Base-by-base conservation (phyloP, 2,113 vertebrate genomes). In the Catagonus wagneri region DNA sequence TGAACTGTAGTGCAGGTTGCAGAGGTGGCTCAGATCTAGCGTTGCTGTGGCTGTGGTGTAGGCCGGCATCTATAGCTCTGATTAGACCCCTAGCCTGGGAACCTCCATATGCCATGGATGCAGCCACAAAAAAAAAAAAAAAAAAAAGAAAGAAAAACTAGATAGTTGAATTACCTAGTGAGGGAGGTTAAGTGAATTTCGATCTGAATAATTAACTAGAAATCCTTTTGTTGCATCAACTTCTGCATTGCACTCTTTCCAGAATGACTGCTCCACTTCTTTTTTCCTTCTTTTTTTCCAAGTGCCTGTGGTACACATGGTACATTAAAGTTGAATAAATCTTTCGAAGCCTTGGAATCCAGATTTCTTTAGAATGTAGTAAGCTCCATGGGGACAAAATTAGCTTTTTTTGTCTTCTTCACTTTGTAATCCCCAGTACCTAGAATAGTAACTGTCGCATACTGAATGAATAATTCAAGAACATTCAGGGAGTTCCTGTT, bases 261-360 rank as follows among this genome's bases (percentile, higher is more conserved):
- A 76, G 23, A 93, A 69, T 58, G 27, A 44, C 63, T 80, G 16
- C 12, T 61, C 84, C 74, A n/a, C 87, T 54, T 17, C 6, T 60
- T 83, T 54, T 72, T 27, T n/a, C n/a, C 56, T 60, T 14, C 27
- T 86, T 54, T 76, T n/a, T 27, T 80, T 72, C 83, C 65, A 25
- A n/a, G 52, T 74, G 13, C 20, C 32, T 63, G 6, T 50, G 65
- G 34, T 81, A 69, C 29, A 68, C 29, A 89, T 19, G 68, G 23
- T 39, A 22, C 52, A 80, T 92, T 76, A 66, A 92, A 92, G 76
- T 56, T n/a, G 32, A 32, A 61, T 81, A 56, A 61, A 66, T 81
- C 65, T 91, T 72, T 32, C 15, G 81, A 95, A 96, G 36, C 58
- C 36, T 32, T 91, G 19, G 44, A 92, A 90, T 78, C 52, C 39